Evolutionary conservation across 2,113 vertebrate genomes (phyloP).

Genomic region (Peucedramus taeniatus): DNA sequence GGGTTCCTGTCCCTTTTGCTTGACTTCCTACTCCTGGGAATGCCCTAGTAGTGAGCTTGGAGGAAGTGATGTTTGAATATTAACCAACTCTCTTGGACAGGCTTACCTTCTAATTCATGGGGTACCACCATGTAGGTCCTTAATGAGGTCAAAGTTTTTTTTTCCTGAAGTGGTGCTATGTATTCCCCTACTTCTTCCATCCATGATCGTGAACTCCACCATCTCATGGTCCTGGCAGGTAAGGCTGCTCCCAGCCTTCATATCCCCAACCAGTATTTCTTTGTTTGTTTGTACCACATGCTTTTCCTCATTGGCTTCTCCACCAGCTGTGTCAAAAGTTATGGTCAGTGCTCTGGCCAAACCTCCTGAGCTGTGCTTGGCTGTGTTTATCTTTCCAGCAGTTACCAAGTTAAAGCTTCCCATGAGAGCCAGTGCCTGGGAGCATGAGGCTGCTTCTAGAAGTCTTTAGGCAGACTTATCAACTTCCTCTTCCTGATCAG

Average conservation of each 20-base stretch:
- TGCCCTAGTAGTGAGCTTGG: not conserved
- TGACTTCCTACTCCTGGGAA: not conserved
- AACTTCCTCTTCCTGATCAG: not conserved
- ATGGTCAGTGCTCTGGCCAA: not conserved
- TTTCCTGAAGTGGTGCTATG: not conserved
- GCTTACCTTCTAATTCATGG: not conserved
- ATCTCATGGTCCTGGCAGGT: not conserved
- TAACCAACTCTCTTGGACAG: not conserved
- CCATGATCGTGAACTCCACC: not conserved
- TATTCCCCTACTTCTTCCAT: not conserved
- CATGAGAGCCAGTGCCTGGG: not conserved
- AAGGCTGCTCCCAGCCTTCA: not conserved
- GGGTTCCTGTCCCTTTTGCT: not conserved
- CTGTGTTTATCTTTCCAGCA: not conserved
- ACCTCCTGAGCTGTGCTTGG: not conserved
- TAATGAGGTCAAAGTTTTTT: not conserved
- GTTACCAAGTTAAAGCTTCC: not conserved
- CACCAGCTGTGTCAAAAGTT: not conserved
- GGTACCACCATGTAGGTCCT: not conserved
- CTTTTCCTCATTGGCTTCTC: not conserved
- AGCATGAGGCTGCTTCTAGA: not conserved
- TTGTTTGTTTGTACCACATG: not conserved
- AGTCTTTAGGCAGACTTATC: not conserved
- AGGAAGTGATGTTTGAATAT: not conserved
- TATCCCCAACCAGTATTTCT: not conserved